Evolutionary conservation across 1,140 invertebrate genomes (phyloP), one percentile per base, ranked within the genome.

Genomic region (Manduca sexta): DNA sequence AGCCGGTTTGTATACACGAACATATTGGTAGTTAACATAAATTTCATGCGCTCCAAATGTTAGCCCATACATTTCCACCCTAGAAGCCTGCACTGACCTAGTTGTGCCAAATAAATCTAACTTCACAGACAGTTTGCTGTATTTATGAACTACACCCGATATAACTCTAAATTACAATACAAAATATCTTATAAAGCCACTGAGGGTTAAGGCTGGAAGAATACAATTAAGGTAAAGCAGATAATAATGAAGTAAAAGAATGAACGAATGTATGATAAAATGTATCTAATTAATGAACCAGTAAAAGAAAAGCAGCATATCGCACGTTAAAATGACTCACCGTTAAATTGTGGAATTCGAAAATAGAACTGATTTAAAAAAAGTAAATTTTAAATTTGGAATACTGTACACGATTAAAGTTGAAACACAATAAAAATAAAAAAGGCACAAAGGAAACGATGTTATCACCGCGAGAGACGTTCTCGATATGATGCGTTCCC

Each of bases 381-480:
- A 51, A 57, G 60, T 45, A 66, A 60, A 46, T 48, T 54, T 50
- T 14, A 40, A 14, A 35, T n/a, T n/a, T n/a, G n/a, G 35, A 11
- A 38, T 35, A 43, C 43, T 42, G 38, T 46, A 18, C 14, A 40
- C 17, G 33, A 39, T 30, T 18, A 5, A 35, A n/a, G 13, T 17
- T 10, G 37, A 39, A 26, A 16, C 6, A 16, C 4, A 35, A 41
- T 21, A 13, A 33, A 35, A 35, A 41, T 34, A 21, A 26, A 16
- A 43, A 18, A 37, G 14, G 13, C 18, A 43, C 8, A 45, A 35
- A 45, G 61, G 49, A 49, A 56, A 62, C 53, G 68, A 60, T 74
- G 69, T 55, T 69, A 62, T 56, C 71, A 55, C 67, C 59, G 39
- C 73, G 75, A 78, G 69, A 69, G 71, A 46, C 71, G 68, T 64